Evolutionary conservation across 2,113 vertebrate species (phyloP).

Genomic region (Haemorhous mexicanus): DNA sequence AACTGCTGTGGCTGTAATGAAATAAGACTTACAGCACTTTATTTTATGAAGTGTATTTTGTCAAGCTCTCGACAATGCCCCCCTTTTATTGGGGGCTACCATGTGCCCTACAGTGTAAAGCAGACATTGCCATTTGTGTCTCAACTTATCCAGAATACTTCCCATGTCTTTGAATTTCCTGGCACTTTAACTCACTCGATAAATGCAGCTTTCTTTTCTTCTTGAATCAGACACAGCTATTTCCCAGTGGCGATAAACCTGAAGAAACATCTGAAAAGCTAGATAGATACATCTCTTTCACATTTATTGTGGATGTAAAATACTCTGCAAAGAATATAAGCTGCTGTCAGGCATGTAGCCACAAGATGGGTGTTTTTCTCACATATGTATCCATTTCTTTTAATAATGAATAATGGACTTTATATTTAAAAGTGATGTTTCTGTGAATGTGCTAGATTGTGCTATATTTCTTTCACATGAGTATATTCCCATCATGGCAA

Average conservation of each 20-base stretch:
- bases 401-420: slow-evolving; percentile 68
- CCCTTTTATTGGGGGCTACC: background rate
- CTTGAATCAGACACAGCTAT: background rate
- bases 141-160: background rate
- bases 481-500: slow-evolving; percentile 50
- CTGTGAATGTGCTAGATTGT: slow-evolving; percentile 62
- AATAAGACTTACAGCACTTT: background rate
- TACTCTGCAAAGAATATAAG: slow-evolving; percentile 10
- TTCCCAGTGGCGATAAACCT: slow-evolving; percentile 7
- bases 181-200: background rate
- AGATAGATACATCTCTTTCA: slow-evolving; percentile 17
- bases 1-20: background rate
- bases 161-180: background rate
- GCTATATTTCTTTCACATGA: slow-evolving; percentile 62
- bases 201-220: slow-evolving; percentile 24
- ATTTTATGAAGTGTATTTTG: background rate
- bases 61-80: background rate
- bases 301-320: slow-evolving; percentile 46
- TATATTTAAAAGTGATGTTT: slow-evolving; percentile 63
- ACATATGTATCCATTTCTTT: slow-evolving; percentile 55
- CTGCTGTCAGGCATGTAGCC: slow-evolving; percentile 26
- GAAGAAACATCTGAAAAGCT: slow-evolving; percentile 41
- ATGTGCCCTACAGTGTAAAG: background rate
- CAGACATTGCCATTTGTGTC: background rate
- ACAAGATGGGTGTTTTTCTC: slow-evolving; percentile 34